phyloP scores from a whole-genome alignment of 1,140 invertebrate genomes.

The Chlorops oryzae region DNA sequence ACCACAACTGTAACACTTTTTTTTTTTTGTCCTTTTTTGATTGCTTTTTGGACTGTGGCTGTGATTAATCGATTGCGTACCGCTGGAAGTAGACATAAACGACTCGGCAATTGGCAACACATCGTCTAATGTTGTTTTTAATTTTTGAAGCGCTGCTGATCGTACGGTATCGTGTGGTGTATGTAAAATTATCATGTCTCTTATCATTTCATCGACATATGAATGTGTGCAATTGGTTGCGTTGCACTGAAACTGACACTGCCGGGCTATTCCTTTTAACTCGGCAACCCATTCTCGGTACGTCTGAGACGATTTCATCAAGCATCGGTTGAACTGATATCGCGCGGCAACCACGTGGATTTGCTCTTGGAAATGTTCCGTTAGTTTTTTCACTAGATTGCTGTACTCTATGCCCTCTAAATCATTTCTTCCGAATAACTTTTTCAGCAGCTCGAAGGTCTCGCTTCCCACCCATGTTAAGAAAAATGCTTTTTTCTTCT shows the following conservation, averaged over 20 bases:
- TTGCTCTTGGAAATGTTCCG: not conserved
- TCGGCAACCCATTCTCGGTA: not conserved
- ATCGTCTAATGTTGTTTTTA: not conserved
- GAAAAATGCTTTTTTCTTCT: not conserved
- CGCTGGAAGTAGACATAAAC: not conserved
- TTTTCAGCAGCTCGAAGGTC: not conserved
- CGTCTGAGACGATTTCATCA: not conserved
- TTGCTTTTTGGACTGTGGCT: no score
- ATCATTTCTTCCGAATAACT: not conserved
- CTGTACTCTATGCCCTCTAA: not conserved
- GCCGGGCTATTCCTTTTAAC: not conserved
- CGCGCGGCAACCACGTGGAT: not conserved
- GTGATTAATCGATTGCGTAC: no score
- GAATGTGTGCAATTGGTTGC: not conserved
- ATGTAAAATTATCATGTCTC: not conserved
- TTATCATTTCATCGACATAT: not conserved
- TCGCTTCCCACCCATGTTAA: not conserved
- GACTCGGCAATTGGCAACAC: not conserved
- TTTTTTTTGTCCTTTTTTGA: no score
- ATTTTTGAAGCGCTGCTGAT: not conserved
- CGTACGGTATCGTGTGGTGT: not conserved
- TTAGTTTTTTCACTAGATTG: not conserved
- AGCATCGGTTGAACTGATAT: not conserved
- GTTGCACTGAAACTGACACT: not conserved
- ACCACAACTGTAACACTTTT: no score